Evolutionary conservation across 2,113 vertebrate genomes (phyloP).

Genomic region (Psilopogon haemacephalus): DNA sequence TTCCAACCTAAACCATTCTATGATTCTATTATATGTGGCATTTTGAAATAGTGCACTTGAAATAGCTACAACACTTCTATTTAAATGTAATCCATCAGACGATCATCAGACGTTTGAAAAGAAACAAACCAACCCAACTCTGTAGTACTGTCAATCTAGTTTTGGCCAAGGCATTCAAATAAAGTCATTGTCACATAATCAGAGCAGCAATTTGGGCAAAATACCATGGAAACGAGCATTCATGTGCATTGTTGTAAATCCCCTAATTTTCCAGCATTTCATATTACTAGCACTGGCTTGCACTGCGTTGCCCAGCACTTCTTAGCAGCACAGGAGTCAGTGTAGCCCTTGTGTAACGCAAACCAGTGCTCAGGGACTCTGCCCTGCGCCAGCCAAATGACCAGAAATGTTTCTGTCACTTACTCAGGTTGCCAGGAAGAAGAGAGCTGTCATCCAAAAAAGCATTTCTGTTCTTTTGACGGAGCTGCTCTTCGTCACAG

Average conservation of each 20-base stretch:
- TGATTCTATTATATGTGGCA: neutral
- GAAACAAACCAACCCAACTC: neutral
- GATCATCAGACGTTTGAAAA: neutral
- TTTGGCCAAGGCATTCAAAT: neutral
- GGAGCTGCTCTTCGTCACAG: conserved; percentile 77
- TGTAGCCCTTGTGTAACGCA: neutral
- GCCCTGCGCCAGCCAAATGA: neutral
- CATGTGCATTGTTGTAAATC: neutral
- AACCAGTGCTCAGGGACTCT: neutral
- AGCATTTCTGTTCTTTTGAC: conserved; percentile 74
- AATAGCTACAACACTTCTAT: neutral
- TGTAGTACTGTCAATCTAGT: neutral
- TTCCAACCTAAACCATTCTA: too few species aligned
- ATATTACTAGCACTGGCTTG: neutral
- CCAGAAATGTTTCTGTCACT: neutral
- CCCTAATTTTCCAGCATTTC: neutral
- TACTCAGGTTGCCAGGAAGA: conserved; percentile 64
- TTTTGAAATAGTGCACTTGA: neutral
- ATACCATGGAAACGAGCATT: neutral
- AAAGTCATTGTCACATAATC: neutral
- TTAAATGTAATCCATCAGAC: neutral
- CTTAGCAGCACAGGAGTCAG: neutral
- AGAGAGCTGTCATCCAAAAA: conserved; percentile 72
- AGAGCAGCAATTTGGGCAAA: neutral
- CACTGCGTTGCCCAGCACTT: neutral